Percentiles rank a stretch among this genome's conserved stretches.
Conservation (phyloP, 1,140 invertebrate genomes). For the Dendrolimus punctatus region DNA sequence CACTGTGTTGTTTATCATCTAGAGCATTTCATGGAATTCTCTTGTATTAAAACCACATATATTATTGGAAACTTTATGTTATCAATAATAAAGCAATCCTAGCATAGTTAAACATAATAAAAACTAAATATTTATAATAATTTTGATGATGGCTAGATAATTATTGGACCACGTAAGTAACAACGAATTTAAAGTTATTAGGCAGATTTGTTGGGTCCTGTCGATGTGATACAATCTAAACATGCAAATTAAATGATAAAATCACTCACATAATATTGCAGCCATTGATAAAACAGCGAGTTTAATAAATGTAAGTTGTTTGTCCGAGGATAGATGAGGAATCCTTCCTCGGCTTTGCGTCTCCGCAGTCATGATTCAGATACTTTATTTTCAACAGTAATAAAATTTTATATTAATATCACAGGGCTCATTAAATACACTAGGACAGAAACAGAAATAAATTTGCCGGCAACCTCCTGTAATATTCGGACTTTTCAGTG, state of each 20-base stretch:
- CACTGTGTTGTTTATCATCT: no score
- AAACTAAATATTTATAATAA: background rate
- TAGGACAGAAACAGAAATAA: constrained; percentile 18
- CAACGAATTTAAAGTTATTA: background rate
- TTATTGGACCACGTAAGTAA: constrained; percentile 20
- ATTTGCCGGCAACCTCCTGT: constrained; percentile 56
- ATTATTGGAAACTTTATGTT: background rate
- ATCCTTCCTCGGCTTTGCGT: constrained; percentile 41
- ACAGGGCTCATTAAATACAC: constrained; percentile 17
- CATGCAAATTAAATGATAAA: constrained; percentile 9
- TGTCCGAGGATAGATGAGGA: constrained; percentile 76
- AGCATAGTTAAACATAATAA: background rate
- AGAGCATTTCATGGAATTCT: no score
- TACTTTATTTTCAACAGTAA: constrained; percentile 8
- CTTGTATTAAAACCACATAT: background rate
- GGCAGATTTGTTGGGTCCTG: background rate
- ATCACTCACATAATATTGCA: constrained; percentile 91
- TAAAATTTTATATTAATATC: constrained; percentile 16
- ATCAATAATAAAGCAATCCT: background rate
- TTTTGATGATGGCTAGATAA: background rate
- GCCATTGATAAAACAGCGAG: constrained; percentile 92
- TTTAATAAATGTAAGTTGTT: constrained; percentile 96
- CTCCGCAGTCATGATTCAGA: constrained; percentile 50
- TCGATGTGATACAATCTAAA: constrained; percentile 1
- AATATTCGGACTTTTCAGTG: constrained; percentile 26